Percentiles rank a stretch among this genome's conserved stretches.
Conservation (phyloP, 2,113 vertebrate genomes). For the Rhinoderma darwinii region DNA sequence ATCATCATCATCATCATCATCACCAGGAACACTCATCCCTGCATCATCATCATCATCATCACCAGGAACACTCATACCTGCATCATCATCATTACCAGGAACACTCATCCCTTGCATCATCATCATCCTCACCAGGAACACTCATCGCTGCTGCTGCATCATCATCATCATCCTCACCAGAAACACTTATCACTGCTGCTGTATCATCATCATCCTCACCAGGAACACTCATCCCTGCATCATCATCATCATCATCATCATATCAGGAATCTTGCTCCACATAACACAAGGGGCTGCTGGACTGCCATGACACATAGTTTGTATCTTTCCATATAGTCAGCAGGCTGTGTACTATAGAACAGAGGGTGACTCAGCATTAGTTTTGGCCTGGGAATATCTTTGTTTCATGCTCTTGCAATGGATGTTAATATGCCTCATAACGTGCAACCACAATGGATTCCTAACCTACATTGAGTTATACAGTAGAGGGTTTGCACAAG, state of each 20-base stretch:
- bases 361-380: conserved; percentile 53
- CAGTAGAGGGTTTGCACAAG: too few species aligned
- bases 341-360: background rate
- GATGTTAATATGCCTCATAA: background rate
- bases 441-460: background rate
- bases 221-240: conserved; percentile 30
- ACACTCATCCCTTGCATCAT: too few species aligned
- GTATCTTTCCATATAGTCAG: background rate
- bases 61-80: conserved; percentile 26
- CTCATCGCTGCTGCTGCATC: too few species aligned
- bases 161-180: conserved; percentile 42
- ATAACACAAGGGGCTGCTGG: background rate
- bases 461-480: background rate
- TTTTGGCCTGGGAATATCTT: conserved; percentile 29
- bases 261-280: background rate
- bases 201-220: conserved; percentile 33
- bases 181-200: conserved; percentile 31
- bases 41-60: conserved; percentile 52
- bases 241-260: too few species aligned
- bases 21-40: too few species aligned
- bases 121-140: too few species aligned
- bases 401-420: background rate
- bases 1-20: too few species aligned
- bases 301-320: background rate
- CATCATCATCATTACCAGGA: conserved; percentile 22